A percentile compares a stretch with the other conserved stretches of the same genome.
Conservation (phyloP, 2,797 vertebrate genomes). For the Agapornis canus region DNA sequence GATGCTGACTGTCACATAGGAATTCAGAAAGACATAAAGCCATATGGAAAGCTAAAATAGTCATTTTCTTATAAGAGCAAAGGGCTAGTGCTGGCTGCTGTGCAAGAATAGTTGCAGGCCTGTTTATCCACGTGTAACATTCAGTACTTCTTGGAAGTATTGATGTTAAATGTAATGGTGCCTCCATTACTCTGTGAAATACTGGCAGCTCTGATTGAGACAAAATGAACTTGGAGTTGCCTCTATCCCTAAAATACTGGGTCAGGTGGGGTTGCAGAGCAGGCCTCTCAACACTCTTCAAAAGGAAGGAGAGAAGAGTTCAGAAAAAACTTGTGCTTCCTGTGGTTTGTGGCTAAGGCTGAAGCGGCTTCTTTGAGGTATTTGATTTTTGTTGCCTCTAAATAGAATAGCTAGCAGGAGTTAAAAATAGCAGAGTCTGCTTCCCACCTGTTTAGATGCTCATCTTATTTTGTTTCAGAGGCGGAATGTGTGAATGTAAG, state of each 20-base stretch:
- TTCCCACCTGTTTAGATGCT: slow-evolving; percentile 57
- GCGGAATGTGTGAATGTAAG: neutral
- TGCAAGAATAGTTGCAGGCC: neutral
- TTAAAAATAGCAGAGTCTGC: slow-evolving; percentile 46
- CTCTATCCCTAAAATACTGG: neutral
- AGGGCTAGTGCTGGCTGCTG: neutral
- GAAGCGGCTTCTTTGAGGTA: neutral
- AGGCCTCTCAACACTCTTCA: neutral
- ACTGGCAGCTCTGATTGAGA: neutral
- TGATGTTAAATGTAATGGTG: neutral
- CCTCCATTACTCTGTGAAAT: neutral
- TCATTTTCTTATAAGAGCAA: neutral
- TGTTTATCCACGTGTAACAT: neutral
- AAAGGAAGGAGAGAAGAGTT: neutral
- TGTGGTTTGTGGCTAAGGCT: slow-evolving; percentile 43
- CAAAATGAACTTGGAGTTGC: neutral
- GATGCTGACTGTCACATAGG: fast-evolving
- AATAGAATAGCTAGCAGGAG: slow-evolving; percentile 9
- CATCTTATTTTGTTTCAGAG: neutral
- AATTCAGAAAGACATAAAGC: neutral
- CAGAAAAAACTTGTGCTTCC: neutral
- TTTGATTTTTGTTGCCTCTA: slow-evolving; percentile 29
- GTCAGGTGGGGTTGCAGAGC: neutral
- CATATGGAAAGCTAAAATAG: neutral
- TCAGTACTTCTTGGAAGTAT: neutral